A percentile compares a stretch with the other conserved stretches of the same genome.
phyloP scores from a whole-genome alignment of 2,113 vertebrate genomes.

The Nasalis larvatus region DNA sequence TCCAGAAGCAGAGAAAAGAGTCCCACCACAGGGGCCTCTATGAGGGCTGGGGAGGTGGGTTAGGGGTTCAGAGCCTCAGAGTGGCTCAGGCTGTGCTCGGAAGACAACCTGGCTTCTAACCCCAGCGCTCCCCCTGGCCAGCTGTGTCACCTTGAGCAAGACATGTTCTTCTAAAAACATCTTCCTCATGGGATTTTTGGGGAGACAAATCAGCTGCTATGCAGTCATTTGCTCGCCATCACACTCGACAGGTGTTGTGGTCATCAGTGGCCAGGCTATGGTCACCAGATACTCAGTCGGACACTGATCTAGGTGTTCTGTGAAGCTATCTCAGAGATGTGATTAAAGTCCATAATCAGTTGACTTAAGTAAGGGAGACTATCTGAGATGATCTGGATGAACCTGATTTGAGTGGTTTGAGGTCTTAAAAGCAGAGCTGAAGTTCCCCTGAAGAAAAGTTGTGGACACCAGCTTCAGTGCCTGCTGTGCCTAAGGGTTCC shows the following conservation, averaged over 20 bases:
- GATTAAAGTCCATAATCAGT: neutral
- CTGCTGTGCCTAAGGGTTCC: neutral
- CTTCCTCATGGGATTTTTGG: neutral
- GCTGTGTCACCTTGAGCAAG: neutral
- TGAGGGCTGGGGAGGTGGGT: neutral
- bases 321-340: neutral
- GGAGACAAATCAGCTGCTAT: neutral
- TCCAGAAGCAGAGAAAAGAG: neutral
- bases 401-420: neutral
- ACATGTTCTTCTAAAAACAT: neutral
- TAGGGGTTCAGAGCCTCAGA: neutral
- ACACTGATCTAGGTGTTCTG: neutral
- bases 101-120: neutral
- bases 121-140: neutral
- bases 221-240: neutral
- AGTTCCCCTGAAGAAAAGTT: neutral
- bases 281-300: neutral
- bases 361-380: neutral
- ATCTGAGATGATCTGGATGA: neutral
- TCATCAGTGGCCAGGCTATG: neutral
- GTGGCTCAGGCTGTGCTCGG: rapidly evolving
- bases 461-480: neutral
- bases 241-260: neutral
- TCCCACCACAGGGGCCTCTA: neutral
- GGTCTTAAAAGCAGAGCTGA: neutral